Evolutionary conservation across 2,113 vertebrate genomes (phyloP).

Genomic region (Micronycteris hirsuta): DNA sequence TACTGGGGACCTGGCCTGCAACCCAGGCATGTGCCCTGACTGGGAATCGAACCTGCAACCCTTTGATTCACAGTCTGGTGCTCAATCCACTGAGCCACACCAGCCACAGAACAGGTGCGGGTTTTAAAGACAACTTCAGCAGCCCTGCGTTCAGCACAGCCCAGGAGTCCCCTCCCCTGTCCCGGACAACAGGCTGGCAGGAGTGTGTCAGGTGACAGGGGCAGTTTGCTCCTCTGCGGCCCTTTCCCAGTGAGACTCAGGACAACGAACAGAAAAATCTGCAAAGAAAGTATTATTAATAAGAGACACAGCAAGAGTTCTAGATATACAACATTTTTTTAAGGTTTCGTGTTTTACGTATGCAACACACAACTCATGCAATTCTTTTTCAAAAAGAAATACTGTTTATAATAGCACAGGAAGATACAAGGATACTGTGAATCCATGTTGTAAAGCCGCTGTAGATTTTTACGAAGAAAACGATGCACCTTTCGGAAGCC

Average conservation of each 20-base stretch:
- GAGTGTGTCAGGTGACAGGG: neutral
- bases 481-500: neutral
- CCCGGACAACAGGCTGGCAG: too few relatives aligned
- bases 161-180: too few relatives aligned
- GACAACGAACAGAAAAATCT: neutral
- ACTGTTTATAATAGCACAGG: neutral
- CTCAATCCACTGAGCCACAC: too few relatives aligned
- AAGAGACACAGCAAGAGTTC: neutral
- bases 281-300: neutral
- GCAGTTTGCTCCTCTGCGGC: neutral
- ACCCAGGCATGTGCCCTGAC: too few relatives aligned
- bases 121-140: neutral
- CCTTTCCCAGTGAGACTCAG: neutral
- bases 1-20: too few relatives aligned
- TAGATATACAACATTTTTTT: neutral
- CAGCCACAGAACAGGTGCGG: too few relatives aligned
- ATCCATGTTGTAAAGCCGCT: neutral
- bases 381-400: neutral
- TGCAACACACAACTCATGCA: neutral
- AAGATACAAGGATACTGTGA: neutral
- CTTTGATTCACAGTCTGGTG: too few relatives aligned
- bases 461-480: neutral
- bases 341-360: neutral
- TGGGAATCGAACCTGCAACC: too few relatives aligned
- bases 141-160: neutral